Base-by-base conservation (phyloP, 2,797 vertebrate species). In the Platalea minor region DNA sequence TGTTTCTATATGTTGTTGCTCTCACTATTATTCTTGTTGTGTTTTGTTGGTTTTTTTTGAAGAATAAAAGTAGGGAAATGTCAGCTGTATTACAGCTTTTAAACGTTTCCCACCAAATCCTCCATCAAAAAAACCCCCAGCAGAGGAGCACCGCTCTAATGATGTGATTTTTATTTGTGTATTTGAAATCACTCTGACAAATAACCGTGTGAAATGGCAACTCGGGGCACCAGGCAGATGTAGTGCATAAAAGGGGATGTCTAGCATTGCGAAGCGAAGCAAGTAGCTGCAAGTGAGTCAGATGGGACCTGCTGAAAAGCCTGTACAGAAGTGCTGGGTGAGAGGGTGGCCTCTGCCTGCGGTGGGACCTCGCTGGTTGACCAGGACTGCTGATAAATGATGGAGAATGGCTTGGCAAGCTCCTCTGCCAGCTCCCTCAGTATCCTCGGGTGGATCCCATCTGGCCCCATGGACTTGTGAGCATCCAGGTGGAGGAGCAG, bases 1-100 rank as follows among this genome's bases (percentile, higher is more conserved):
- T 95, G 93, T 95, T 89, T 96, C 84, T 96, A 29, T 88, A 64
- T 84, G 88, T 93, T 96, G 88, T 75, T 79, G 70, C 93, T 96
- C 76, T 91, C 7, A 2, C 81, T 95, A 12, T 76, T 95, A 85
- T 88, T 93, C 89, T 96, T 92, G 85, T 59, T 69, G 28, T 33
- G 59, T 89, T 95, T 94, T 92, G 81, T 61, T 79, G 37, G 85
- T 63, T 70, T 50, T 46, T 78, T 85, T 73, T 60, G 15, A 63
- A 70, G 8, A 68, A 20, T 87, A 29, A 85, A 59, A 77, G 35
- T 31, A 72, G 88, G 31, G 91, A 90, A 88, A 78, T 82, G 80
- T 86, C 93, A 88, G 92, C 85, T 81, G 51, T 61, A 24, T 74
- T 77, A 67, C 73, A 70, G 92, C 91, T 96, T 78, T 83, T 91